Percentiles rank a stretch among this genome's conserved stretches.
phyloP scores from a whole-genome alignment of 2,888 invertebrate species.

The Panzeria rudis region DNA sequence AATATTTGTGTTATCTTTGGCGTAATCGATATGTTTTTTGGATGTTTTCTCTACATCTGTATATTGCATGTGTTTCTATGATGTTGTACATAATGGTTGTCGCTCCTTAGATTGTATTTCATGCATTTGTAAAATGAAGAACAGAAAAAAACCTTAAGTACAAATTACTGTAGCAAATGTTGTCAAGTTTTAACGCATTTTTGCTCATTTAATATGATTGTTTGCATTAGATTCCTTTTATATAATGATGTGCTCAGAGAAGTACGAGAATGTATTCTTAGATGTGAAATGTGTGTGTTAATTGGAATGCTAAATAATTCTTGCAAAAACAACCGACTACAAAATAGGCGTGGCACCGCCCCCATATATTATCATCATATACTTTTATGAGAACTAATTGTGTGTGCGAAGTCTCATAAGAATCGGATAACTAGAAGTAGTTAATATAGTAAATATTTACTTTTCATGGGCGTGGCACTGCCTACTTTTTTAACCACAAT shows the following conservation, averaged over 20 bases:
- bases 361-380: too few relatives aligned
- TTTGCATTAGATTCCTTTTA: conserved; percentile 41
- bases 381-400: too few relatives aligned
- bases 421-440: too few relatives aligned
- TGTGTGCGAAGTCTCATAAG: too few relatives aligned
- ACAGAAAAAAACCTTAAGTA: conserved; percentile 4
- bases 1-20: neutral
- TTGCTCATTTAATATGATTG: conserved; percentile 50
- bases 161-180: conserved; percentile 32
- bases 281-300: neutral
- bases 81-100: neutral
- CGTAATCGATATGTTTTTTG: conserved; percentile 35
- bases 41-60: neutral
- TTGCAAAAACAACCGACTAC: too few relatives aligned
- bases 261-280: neutral
- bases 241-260: neutral
- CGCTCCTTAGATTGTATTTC: conserved; percentile 15
- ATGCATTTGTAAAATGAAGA: neutral
- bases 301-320: too few relatives aligned
- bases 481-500: too few relatives aligned
- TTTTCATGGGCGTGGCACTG: too few relatives aligned
- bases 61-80: neutral
- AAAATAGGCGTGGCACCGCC: too few relatives aligned
- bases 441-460: too few relatives aligned
- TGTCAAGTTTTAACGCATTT: conserved; percentile 58